Evolutionary conservation across 2,797 vertebrate genomes (phyloP).

Genomic region (Helarctos malayanus): DNA sequence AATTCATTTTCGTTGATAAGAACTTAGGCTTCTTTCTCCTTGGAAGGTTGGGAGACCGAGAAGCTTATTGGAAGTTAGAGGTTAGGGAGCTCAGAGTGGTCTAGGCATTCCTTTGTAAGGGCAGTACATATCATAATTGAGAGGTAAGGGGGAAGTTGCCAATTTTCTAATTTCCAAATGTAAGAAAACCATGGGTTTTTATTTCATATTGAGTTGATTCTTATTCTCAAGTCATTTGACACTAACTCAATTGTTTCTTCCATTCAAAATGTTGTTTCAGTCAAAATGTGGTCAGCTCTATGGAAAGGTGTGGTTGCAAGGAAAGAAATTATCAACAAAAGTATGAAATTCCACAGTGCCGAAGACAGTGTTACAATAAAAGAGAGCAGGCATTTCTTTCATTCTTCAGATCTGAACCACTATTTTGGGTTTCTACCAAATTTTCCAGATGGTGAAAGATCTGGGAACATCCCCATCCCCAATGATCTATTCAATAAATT

Average conservation of each 20-base stretch:
- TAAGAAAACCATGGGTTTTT: slow-evolving; percentile 28
- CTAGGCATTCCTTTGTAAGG: neutral
- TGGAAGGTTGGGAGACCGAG: neutral
- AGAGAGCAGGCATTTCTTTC: neutral
- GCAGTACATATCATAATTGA: neutral
- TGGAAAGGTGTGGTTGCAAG: slow-evolving; percentile 47
- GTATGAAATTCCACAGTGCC: neutral
- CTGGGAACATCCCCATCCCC: neutral
- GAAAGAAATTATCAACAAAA: slow-evolving; percentile 17
- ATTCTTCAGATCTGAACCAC: slow-evolving; percentile 55
- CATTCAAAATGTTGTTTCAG: neutral
- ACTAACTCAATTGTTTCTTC: slow-evolving; percentile 44
- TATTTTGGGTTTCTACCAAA: slow-evolving; percentile 53
- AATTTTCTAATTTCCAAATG: slow-evolving; percentile 35
- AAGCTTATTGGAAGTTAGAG: neutral
- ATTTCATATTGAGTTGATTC: slow-evolving; percentile 15
- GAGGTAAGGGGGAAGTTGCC: neutral
- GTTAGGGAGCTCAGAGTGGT: neutral
- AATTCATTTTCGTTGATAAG: neutral
- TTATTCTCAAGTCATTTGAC: slow-evolving; percentile 35
- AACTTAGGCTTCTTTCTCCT: neutral
- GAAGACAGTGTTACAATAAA: neutral
- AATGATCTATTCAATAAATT: slow-evolving; percentile 1
- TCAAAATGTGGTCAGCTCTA: slow-evolving; percentile 2
- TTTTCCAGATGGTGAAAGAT: slow-evolving; percentile 31